Evolutionary conservation across 2,113 vertebrate species (phyloP), one percentile per base, ranked within the genome.

Genomic region (Tyrannus savana): DNA sequence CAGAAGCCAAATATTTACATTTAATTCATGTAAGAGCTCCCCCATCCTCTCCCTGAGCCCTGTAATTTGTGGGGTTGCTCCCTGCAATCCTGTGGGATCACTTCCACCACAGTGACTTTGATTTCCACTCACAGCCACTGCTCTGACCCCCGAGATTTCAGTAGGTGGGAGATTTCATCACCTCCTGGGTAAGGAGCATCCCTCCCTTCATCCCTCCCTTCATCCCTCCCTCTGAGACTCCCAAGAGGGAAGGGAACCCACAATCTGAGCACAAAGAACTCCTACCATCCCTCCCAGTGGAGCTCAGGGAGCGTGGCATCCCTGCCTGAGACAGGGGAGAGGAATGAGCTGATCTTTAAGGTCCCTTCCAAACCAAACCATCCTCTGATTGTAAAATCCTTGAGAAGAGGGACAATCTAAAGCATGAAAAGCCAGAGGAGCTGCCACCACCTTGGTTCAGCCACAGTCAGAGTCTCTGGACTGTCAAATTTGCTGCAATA

Each of bases 401-500:
- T 17, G 13, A 67, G 27, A 73, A 28, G 4, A 39, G 35, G 33
- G 37, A 52, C 6, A 41, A 28, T 23, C 44, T 33, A 23, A 71
- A 64, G 12, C 50, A 39, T 10, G 33, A 56, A 76, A 83, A 68
- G 23, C 12, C 21, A 24, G 30, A 77, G 22, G 7, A 68, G 37
- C 49, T 49, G n/a, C 42, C 60, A 8, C 44, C 0, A 0, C 42
- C 8, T 60, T 67, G 35, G 7, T 50, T 44, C 39, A 27, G n/a
- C 42, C 44, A 35, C 3, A 46, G 5, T 7, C 14, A 5, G 27
- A 74, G 82, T 8, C 16, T 56, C 31, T 8, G 16, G 30, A 62
- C 10, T 0, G 0, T 23, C 0, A 0, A 22, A 10, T 50, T 41
- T 55, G 27, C 56, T 84, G 62, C 31, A 22, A 7, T 1, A 1